Base-by-base conservation (phyloP, 2,888 invertebrate species). In the Volucella inanis region DNA sequence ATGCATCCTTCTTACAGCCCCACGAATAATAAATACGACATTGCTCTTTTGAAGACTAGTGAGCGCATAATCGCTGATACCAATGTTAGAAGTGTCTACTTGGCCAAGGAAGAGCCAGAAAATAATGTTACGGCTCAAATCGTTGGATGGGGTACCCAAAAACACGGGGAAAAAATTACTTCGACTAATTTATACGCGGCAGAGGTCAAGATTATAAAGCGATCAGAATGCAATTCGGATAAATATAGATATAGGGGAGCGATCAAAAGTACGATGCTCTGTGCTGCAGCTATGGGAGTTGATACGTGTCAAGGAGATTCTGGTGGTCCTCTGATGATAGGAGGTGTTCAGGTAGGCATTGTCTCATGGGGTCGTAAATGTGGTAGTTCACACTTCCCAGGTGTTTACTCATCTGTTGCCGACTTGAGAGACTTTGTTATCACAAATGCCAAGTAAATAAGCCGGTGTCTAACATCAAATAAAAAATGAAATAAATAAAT, bases 341-440 rank as follows among this genome's bases (percentile, higher is more conserved):
- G 87, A 3, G 68, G 75, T 8, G 0, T 87, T 55, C 88, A 89
- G 10, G 89, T 90, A 2, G 92, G 92, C 41, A 50, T 92, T 49
- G 92, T 91, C 0, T 92, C 91, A 4, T 92, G 91, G 91, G 92
- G 92, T 22, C 62, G 49, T 12, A 90, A 90, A 10, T 92, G 92
- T 55, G 91, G 89, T 41, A 38, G 45, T 45, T 3, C 77, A 0
- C 65, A 74, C 1, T 91, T 89, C 76, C 92, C 91, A 6, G 91
- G 91, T 9, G 90, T 91, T 14, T 91, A 91, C 57, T 77, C 88
- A 8, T 89, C 90, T n/a, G 89, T 90, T 12, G 72, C 89, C 18
- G 18, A 85, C 0, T 54, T 90, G 0, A 61, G 43, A 0, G 0
- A 12, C 0, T 91, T 90, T 89, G 86, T 91, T 41, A 10, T 11